Evolutionary conservation across 2,113 vertebrate species (phyloP).

Genomic region (Actenoides hombroni): DNA sequence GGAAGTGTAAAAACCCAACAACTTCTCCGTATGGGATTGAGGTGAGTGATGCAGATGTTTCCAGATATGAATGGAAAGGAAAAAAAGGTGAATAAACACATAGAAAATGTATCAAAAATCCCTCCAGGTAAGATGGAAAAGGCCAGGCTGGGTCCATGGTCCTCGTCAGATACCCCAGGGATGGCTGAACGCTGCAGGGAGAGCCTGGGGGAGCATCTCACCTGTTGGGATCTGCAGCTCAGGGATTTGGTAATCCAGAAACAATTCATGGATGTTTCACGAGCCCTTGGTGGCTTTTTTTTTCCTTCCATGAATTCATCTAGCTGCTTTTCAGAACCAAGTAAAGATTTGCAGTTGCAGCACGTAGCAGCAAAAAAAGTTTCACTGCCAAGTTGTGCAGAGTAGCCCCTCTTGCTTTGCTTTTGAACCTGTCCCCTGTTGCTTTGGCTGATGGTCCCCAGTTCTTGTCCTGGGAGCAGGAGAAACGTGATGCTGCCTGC

Average conservation of each 20-base stretch:
- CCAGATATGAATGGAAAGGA: background rate
- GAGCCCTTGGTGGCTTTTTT: background rate
- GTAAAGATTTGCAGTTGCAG: background rate
- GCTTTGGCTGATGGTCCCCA: background rate
- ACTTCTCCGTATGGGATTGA: background rate
- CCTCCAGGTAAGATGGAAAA: background rate
- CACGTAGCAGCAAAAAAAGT: background rate
- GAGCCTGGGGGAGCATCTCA: background rate
- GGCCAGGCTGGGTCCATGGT: background rate
- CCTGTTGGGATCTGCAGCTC: background rate
- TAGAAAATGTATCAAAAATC: background rate
- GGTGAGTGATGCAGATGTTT: background rate
- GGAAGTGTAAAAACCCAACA: background rate
- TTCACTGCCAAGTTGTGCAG: accelerated
- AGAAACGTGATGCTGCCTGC: background rate
- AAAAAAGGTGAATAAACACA: background rate
- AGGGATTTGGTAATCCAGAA: background rate
- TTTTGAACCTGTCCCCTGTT: accelerated
- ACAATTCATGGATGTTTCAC: background rate
- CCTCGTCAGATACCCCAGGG: background rate
- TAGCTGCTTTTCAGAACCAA: background rate
- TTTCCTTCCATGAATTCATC: background rate
- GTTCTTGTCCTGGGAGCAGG: background rate
- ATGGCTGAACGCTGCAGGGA: background rate
- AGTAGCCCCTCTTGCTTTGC: background rate